These are phyloP conservation scores for Nymphalis polychloros DNA, from an alignment of 2,888 invertebrate species.

Conservation along the genomic window DNA sequence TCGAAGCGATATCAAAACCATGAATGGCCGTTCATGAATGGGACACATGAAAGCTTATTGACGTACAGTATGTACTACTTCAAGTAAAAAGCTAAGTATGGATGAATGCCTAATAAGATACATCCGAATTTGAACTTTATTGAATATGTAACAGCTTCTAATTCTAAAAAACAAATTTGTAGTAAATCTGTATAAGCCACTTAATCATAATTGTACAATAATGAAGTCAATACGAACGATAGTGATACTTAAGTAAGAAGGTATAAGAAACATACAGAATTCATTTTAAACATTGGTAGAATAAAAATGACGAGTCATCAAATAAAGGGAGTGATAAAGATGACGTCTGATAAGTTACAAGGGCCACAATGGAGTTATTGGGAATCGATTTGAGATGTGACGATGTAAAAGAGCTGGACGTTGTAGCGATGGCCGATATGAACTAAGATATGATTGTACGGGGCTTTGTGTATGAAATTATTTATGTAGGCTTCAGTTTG, in stretches of 20 bases:
- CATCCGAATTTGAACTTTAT: slow-evolving; percentile 35
- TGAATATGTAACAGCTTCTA: slow-evolving; percentile 20
- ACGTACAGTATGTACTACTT: slow-evolving; percentile 49
- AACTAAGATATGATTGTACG: slow-evolving; percentile 6
- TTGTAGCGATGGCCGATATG: slow-evolving; percentile 19
- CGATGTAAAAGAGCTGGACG: slow-evolving; percentile 22
- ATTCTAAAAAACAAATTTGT: slow-evolving; percentile 25
- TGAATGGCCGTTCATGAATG: slow-evolving; percentile 70
- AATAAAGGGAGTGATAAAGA: slow-evolving; percentile 57
- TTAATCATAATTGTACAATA: slow-evolving; percentile 14
- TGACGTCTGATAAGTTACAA: slow-evolving; percentile 61
- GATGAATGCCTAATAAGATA: slow-evolving; percentile 7
- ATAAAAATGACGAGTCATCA: slow-evolving; percentile 56
- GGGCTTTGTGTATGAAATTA: slow-evolving; percentile 20
- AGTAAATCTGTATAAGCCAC: slow-evolving; percentile 17
- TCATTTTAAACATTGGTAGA: slow-evolving; percentile 6
- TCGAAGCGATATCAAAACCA: slow-evolving; percentile 43
- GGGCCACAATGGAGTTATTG: slow-evolving; percentile 58
- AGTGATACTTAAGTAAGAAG: slow-evolving; percentile 12
- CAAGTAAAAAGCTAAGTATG: slow-evolving; percentile 36
- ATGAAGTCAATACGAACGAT: slow-evolving; percentile 13
- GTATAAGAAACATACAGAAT: slow-evolving; percentile 18
- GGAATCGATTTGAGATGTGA: slow-evolving; percentile 60
- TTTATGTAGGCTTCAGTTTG: slow-evolving; percentile 12
- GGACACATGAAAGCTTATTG: slow-evolving; percentile 60